Evolutionary conservation across 2,888 invertebrate species (phyloP).

Genomic region (Drosophila engyochracea): DNA sequence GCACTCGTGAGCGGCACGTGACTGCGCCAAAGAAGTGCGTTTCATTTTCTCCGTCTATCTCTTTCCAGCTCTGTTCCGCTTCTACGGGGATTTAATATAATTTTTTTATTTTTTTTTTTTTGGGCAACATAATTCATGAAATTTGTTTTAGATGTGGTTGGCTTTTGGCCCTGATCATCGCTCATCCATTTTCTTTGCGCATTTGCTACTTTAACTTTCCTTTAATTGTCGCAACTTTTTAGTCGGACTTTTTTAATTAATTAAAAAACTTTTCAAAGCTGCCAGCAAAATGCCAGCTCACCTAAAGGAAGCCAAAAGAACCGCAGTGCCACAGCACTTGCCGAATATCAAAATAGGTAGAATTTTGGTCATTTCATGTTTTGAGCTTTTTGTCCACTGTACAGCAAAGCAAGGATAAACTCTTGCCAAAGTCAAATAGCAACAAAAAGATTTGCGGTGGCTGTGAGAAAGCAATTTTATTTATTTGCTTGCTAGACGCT

Average conservation of each 20-base stretch:
- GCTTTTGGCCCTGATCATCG: constrained; percentile 32
- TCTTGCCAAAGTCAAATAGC: constrained; percentile 62
- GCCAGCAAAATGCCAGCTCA: constrained; percentile 53
- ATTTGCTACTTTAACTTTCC: constrained; percentile 59
- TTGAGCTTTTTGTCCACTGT: constrained; percentile 1
- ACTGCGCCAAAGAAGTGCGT: constrained; percentile 66
- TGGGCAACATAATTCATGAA: constrained; percentile 53
- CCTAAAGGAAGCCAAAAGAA: constrained; percentile 35
- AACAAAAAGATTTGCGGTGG: constrained; percentile 58
- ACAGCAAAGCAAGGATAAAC: constrained; percentile 51
- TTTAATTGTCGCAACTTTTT: constrained; percentile 74
- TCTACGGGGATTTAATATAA: constrained; percentile 63
- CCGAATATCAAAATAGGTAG: constrained; percentile 30
- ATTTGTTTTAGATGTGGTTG: constrained; percentile 67
- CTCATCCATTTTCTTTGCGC: constrained; percentile 22
- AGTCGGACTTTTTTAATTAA: constrained; percentile 70
- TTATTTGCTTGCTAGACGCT: not conserved
- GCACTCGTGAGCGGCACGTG: constrained; percentile 60
- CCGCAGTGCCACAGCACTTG: constrained; percentile 17
- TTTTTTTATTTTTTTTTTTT: constrained; percentile 52
- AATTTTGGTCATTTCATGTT: constrained; percentile 54
- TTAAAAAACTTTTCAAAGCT: constrained; percentile 71
- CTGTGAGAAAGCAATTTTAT: constrained; percentile 48
- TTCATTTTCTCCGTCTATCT: not conserved
- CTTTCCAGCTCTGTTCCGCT: constrained; percentile 5